phyloP scores from a whole-genome alignment of 2,797 vertebrate genomes.

The Sebastes vulpes region DNA sequence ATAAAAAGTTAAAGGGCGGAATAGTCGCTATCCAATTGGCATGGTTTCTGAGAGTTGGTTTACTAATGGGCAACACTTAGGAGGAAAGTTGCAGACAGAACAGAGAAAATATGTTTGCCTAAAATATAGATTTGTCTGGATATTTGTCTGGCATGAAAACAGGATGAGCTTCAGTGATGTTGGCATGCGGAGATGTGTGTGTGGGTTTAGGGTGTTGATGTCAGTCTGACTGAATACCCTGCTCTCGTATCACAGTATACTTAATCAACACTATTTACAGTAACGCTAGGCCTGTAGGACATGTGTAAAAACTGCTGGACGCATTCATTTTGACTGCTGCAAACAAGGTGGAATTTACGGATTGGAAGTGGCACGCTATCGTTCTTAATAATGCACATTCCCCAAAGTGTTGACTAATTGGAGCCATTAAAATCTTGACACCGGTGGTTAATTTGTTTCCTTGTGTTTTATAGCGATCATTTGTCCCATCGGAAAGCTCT shows the following conservation, averaged over 20 bases:
- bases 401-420: slow-evolving; percentile 85
- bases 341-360: slow-evolving; percentile 61
- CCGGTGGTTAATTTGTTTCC: slow-evolving; percentile 82
- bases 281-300: slow-evolving; percentile 27
- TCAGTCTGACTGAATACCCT: not conserved
- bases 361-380: slow-evolving; percentile 47
- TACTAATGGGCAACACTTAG: slow-evolving; percentile 13
- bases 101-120: slow-evolving; percentile 11
- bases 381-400: slow-evolving; percentile 77
- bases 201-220: not conserved
- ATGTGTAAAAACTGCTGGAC: slow-evolving; percentile 25
- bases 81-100: not conserved
- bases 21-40: slow-evolving; percentile 21
- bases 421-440: slow-evolving; percentile 83
- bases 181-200: slow-evolving; percentile 10
- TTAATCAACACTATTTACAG: slow-evolving; percentile 31
- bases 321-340: slow-evolving; percentile 32
- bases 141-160: slow-evolving; percentile 15
- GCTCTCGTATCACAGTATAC: not conserved
- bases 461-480: slow-evolving; percentile 81
- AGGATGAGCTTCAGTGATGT: slow-evolving; percentile 1
- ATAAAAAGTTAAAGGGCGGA: slow-evolving; percentile 12
- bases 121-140: slow-evolving; percentile 21
- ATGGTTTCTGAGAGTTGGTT: not conserved
- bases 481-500: slow-evolving; percentile 68